These are phyloP conservation scores for Fragum sueziense DNA, from an alignment of 2,888 invertebrate genomes.

Conservation along the genomic window DNA sequence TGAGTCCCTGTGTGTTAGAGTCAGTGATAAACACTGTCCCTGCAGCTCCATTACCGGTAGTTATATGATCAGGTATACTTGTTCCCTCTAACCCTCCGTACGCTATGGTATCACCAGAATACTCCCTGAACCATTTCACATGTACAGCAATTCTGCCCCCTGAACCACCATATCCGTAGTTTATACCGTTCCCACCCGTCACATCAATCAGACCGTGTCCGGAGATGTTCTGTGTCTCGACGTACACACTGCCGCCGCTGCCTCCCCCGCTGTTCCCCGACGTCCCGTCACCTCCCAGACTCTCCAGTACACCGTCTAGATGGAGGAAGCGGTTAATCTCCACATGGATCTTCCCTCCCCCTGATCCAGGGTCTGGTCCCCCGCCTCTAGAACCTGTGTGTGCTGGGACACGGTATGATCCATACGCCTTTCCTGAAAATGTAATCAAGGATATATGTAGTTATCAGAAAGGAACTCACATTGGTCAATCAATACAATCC, in stretches of 20 bases:
- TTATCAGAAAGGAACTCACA: too few species aligned
- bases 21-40: slow-evolving; percentile 69
- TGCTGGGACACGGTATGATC: slow-evolving; percentile 64
- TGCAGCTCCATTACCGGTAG: slow-evolving; percentile 65
- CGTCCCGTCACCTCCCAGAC: slow-evolving; percentile 61
- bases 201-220: slow-evolving; percentile 70
- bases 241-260: slow-evolving; percentile 70
- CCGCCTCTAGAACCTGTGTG: slow-evolving; percentile 71
- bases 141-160: slow-evolving; percentile 72
- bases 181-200: slow-evolving; percentile 65
- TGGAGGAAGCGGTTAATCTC: slow-evolving; percentile 64
- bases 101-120: slow-evolving; percentile 62
- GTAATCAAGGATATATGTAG: too few species aligned
- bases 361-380: slow-evolving; percentile 63
- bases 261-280: slow-evolving; percentile 69
- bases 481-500: too few species aligned
- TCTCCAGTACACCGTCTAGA: slow-evolving; percentile 67
- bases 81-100: slow-evolving; percentile 67
- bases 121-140: slow-evolving; percentile 66
- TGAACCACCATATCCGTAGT: slow-evolving; percentile 66
- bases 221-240: slow-evolving; percentile 69
- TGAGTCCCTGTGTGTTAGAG: slow-evolving; percentile 55
- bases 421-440: slow-evolving; percentile 68
- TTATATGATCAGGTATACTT: slow-evolving; percentile 27
- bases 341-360: slow-evolving; percentile 67